Percentiles rank a stretch among this genome's conserved stretches.
Conservation (phyloP, 2,113 vertebrate genomes). For the Festucalex cinctus region DNA sequence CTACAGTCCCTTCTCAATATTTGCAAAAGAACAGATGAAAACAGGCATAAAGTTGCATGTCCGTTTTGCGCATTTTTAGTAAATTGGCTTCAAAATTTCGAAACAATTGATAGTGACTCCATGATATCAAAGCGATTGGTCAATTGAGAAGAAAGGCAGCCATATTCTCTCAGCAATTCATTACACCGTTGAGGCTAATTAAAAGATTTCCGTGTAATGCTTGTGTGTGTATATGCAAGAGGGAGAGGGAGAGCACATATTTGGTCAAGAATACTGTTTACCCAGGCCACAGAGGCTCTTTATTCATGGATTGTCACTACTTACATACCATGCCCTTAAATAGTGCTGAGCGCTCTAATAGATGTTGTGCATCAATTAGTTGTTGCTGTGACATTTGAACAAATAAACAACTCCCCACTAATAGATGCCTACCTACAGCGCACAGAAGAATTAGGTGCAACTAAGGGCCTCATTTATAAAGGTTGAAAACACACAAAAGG, state of each 20-base stretch:
- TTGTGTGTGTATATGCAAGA: not conserved
- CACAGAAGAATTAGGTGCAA: not conserved
- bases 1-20: too few species aligned
- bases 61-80: too few species aligned
- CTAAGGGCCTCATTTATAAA: not conserved
- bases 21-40: too few species aligned
- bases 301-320: not conserved
- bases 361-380: not conserved
- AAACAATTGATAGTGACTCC: too few species aligned
- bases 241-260: not conserved
- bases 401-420: not conserved
- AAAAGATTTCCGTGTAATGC: not conserved
- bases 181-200: not conserved
- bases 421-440: not conserved
- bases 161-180: not conserved
- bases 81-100: too few species aligned
- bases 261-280: not conserved
- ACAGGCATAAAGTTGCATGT: too few species aligned
- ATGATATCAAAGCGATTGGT: not conserved
- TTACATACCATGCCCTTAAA: not conserved
- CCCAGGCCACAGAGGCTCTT: not conserved
- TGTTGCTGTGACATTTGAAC: not conserved
- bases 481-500: not conserved
- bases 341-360: not conserved
- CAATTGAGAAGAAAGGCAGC: not conserved